phyloP scores from a whole-genome alignment of 2,113 vertebrate genomes.

The Silurus glanis region DNA sequence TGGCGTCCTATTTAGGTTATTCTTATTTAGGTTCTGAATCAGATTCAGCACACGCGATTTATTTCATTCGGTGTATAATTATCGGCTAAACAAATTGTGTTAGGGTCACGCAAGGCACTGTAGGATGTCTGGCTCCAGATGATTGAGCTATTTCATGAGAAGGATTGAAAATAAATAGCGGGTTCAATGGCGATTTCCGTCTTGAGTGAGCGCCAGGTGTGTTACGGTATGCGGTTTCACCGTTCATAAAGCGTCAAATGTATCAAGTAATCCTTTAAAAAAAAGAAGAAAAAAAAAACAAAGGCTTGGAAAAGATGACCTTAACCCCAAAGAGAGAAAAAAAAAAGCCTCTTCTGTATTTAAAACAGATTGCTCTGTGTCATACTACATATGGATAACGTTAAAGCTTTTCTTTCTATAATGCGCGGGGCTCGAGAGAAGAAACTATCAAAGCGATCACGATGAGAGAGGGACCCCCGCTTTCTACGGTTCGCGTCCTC shows the following conservation, averaged over 20 bases:
- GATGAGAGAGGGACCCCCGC: conserved; percentile 62
- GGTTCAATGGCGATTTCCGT: not conserved
- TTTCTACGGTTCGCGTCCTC: conserved; percentile 39
- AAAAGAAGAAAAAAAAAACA: not conserved
- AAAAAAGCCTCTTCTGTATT: not conserved
- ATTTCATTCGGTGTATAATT: not conserved
- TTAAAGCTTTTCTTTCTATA: not conserved
- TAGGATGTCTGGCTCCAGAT: not conserved
- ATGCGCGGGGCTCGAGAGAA: not conserved
- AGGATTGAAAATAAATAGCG: not conserved
- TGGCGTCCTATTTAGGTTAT: too few species aligned
- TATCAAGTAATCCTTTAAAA: not conserved
- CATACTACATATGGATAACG: conserved; percentile 7
- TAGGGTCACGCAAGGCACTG: not conserved
- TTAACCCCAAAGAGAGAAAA: not conserved
- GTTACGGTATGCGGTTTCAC: not conserved
- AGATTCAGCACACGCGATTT: not conserved
- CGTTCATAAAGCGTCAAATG: not conserved
- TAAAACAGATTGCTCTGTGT: not conserved
- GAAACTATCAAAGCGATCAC: conserved; percentile 56
- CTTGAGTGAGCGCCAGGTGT: not conserved
- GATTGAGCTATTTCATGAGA: not conserved
- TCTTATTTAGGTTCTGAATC: not conserved
- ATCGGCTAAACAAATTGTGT: not conserved
- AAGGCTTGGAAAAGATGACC: not conserved